phyloP scores from a whole-genome alignment of 2,113 vertebrate genomes.

The Poeciliopsis retropinna region DNA sequence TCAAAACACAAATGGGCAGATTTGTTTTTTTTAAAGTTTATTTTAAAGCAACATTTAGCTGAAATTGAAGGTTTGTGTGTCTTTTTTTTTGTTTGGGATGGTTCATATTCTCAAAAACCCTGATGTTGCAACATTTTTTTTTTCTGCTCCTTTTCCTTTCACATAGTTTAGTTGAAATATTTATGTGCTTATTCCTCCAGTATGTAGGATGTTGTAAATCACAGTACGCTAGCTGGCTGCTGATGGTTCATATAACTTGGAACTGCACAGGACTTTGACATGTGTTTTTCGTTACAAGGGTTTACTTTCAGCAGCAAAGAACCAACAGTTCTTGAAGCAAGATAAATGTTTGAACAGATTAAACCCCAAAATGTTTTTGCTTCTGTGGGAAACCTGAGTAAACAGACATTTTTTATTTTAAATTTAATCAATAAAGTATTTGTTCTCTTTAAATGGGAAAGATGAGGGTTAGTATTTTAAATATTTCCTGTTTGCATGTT shows the following conservation, averaged over 20 bases:
- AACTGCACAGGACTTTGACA: not conserved
- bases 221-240: constrained; percentile 4
- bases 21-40: not conserved
- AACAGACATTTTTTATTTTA: constrained; percentile 20
- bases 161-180: constrained; percentile 7
- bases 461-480: not conserved
- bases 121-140: not conserved
- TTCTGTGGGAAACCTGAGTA: constrained; percentile 18
- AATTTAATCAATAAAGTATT: constrained; percentile 48
- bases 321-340: not conserved
- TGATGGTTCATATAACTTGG: not conserved
- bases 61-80: constrained; percentile 20
- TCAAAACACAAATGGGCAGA: not conserved
- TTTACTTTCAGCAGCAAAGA: constrained; percentile 13
- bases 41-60: constrained; percentile 17
- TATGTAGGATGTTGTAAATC: not conserved
- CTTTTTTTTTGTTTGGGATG: constrained; percentile 5
- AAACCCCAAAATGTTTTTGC: constrained; percentile 43
- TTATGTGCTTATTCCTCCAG: constrained; percentile 7
- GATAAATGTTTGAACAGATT: constrained; percentile 31
- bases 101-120: constrained; percentile 7
- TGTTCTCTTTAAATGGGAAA: constrained; percentile 16
- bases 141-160: constrained; percentile 15
- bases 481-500: not conserved
- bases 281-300: not conserved